Conservation (phyloP, 1,140 invertebrate genomes). For the Drosophila ambigua region DNA sequence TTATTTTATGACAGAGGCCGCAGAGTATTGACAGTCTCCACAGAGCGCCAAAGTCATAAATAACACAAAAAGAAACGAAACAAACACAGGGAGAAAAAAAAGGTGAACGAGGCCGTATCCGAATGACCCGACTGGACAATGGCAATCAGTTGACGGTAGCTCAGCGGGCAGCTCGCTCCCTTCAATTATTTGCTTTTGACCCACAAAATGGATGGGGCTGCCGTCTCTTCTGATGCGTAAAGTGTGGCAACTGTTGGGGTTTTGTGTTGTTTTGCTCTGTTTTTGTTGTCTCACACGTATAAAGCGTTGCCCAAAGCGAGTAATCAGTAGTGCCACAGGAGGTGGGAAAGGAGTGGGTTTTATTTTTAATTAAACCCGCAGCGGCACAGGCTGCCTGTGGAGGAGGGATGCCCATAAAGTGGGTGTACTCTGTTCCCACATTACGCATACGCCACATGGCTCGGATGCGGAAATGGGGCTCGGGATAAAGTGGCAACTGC, state of each 20-base stretch:
- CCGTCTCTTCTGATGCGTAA: conserved; percentile 40
- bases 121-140: conserved; percentile 43
- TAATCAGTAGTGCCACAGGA: conserved; percentile 51
- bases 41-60: conserved; percentile 44
- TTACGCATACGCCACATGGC: conserved; percentile 61
- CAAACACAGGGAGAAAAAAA: conserved; percentile 5
- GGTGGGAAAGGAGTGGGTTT: conserved; percentile 48
- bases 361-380: conserved; percentile 76
- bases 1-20: conserved; percentile 37
- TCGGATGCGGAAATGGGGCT: conserved; percentile 3
- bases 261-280: conserved; percentile 27
- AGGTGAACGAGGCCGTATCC: background rate
- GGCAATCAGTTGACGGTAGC: conserved; percentile 50
- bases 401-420: conserved; percentile 55
- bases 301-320: conserved; percentile 40
- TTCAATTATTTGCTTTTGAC: conserved; percentile 73
- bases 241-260: conserved; percentile 33
- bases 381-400: conserved; percentile 24
- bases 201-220: conserved; percentile 45
- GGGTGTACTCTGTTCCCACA: conserved; percentile 45
- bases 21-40: conserved; percentile 32
- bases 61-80: conserved; percentile 45
- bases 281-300: conserved; percentile 40
- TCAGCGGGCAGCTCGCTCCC: conserved; percentile 27
- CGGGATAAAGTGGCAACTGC: conserved; percentile 41